Base-by-base conservation (phyloP, 2,888 invertebrate genomes). In the Pycnomerus fuliginosus region DNA sequence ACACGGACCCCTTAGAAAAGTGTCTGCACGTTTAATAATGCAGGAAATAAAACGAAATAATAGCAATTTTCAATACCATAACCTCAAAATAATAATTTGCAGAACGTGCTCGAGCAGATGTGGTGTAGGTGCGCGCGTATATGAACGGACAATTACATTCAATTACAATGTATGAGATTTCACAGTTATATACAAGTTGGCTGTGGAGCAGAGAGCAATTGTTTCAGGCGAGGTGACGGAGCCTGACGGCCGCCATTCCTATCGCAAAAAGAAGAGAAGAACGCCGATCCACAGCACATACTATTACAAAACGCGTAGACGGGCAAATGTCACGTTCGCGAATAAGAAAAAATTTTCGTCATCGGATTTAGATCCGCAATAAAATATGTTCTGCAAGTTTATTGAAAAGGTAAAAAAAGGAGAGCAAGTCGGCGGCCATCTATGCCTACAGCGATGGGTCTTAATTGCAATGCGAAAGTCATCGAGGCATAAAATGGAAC, bases 161-260 rank as follows among this genome's bases (percentile, higher is more conserved):
- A 48, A 57, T 59, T 58, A 63, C 63, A 63, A 52, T 62, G 63
- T 63, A 61, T 53, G 55, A 37, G 59, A 61, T 63, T 63, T 63
- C 61, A 61, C 58, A 59, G 58, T 60, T 58, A 58, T 14, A 37
- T 27, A 17, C 13, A 13, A 23, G 36, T 55, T 52, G 53, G 49
- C 51, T 48, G 50, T 48, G 47, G 53, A 52, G 54, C 52, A 45
- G 29, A 35, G 31, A 29, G 33, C 40, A 28, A 46, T 50, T 46
- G 46, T 44, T 44, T 40, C 41, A 35, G 33, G 22, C 27, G 33
- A 23, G 23, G 41, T 28, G 41, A 34, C 34, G 31, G 22, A 34
- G 34, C 34, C 15, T 29, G 29, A 7, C 29, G 29, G 27, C 33
- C 40, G 32, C 40, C 33, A 40, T 33, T 33, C 28, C 40, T 5